Evolutionary conservation across 2,797 vertebrate genomes (phyloP).

Genomic region (Bufotes viridis): DNA sequence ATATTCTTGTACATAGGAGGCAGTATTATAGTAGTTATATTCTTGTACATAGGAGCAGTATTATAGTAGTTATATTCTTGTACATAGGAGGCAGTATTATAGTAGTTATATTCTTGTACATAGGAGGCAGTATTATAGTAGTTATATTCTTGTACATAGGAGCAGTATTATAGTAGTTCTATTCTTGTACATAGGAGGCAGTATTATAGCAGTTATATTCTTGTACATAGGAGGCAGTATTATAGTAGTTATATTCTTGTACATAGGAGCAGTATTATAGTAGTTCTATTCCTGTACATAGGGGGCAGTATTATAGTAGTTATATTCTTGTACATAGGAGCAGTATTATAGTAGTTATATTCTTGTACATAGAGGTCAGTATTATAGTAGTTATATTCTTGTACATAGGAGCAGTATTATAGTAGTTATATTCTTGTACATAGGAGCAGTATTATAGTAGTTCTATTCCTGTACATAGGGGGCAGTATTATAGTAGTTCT

Average conservation of each 20-base stretch:
- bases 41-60: slow-evolving; percentile 7
- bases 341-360: slow-evolving; percentile 13
- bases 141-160: not conserved
- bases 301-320: slow-evolving; percentile 12
- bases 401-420: slow-evolving; percentile 13
- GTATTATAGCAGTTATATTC: slow-evolving; percentile 5
- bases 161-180: slow-evolving; percentile 6
- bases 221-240: not conserved
- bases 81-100: not conserved
- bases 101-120: no score
- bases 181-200: not conserved
- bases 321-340: slow-evolving; percentile 3
- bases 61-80: slow-evolving; percentile 7
- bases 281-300: slow-evolving; percentile 15
- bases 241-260: slow-evolving; percentile 16
- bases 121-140: not conserved
- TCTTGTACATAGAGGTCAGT: not conserved
- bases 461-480: not conserved
- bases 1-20: not conserved
- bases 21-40: slow-evolving; percentile 11
- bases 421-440: slow-evolving; percentile 17
- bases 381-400: slow-evolving; percentile 12
- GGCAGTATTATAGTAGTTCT: not conserved
- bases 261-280: slow-evolving; percentile 10
- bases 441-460: slow-evolving; percentile 17